phyloP scores from a whole-genome alignment of 2,888 invertebrate genomes.

The Scaeva pyrastri region DNA sequence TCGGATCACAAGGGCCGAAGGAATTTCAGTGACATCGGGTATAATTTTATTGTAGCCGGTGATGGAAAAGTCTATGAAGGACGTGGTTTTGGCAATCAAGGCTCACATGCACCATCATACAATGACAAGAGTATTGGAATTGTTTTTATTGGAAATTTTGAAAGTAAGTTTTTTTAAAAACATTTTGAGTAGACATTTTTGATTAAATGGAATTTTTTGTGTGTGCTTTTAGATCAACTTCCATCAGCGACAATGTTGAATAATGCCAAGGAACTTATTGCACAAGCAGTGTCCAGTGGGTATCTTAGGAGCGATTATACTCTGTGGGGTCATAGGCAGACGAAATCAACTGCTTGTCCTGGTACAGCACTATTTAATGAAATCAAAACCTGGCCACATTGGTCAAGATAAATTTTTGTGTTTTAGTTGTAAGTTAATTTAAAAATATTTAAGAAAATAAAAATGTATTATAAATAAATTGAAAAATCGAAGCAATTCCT shows the following conservation, averaged over 20 bases:
- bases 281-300: constrained; percentile 86
- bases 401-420: constrained; percentile 69
- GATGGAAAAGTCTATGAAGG: constrained; percentile 90
- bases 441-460: too few relatives aligned
- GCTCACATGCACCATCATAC: constrained; percentile 89
- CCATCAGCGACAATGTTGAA: constrained; percentile 87
- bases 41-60: constrained; percentile 89
- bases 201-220: not conserved
- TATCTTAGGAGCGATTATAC: constrained; percentile 86
- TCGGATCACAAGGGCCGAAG: constrained; percentile 86
- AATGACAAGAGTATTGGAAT: constrained; percentile 89
- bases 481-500: too few relatives aligned
- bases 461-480: too few relatives aligned
- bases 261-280: constrained; percentile 86
- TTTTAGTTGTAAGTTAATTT: too few relatives aligned
- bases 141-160: constrained; percentile 86
- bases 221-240: constrained; percentile 44
- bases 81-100: constrained; percentile 88
- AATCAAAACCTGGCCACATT: constrained; percentile 87
- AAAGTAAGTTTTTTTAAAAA: constrained; percentile 77
- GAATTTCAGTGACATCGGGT: constrained; percentile 89
- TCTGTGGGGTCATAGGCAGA: constrained; percentile 88
- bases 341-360: constrained; percentile 87
- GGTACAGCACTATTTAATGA: constrained; percentile 86
- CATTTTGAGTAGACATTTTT: not conserved